Conservation (phyloP, 2,797 vertebrate species). For the Myoxocephalus aenaeus region DNA sequence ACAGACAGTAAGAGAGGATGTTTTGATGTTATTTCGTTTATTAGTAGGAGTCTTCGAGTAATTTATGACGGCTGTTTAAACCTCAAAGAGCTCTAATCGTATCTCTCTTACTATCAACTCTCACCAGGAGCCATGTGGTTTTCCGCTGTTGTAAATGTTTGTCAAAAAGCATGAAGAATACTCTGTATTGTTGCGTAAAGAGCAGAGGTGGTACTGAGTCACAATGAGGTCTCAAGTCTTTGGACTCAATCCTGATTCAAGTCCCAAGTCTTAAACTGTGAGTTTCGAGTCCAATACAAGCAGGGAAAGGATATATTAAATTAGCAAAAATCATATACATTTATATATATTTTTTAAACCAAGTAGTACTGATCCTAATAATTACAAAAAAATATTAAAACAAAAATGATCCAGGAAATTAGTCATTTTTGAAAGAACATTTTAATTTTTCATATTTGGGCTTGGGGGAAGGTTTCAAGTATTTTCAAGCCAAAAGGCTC, state of each 20-base stretch:
- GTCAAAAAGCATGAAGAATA: not conserved
- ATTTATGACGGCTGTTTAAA: conserved; percentile 15
- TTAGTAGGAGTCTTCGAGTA: conserved; percentile 1
- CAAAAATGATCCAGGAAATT: not conserved
- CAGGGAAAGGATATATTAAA: too few relatives aligned
- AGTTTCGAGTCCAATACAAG: too few relatives aligned
- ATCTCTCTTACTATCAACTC: not conserved
- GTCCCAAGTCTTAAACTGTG: too few relatives aligned
- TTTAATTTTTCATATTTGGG: not conserved
- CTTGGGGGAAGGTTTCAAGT: not conserved
- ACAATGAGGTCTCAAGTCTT: not conserved
- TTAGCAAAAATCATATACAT: too few relatives aligned
- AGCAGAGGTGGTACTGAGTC: not conserved
- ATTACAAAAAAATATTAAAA: too few relatives aligned
- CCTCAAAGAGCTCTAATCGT: conserved; percentile 7
- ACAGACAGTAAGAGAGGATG: not conserved
- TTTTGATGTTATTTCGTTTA: conserved; percentile 17
- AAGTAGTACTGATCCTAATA: too few relatives aligned
- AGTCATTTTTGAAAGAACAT: not conserved
- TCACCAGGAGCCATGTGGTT: not conserved
- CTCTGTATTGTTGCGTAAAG: not conserved
- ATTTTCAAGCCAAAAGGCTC: not conserved
- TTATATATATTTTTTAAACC: too few relatives aligned
- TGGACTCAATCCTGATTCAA: not conserved
- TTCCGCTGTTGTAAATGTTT: not conserved